These are phyloP conservation scores for Dunckerocampus dactyliophorus DNA, from an alignment of 2,113 vertebrate species.

Conservation along the genomic window DNA sequence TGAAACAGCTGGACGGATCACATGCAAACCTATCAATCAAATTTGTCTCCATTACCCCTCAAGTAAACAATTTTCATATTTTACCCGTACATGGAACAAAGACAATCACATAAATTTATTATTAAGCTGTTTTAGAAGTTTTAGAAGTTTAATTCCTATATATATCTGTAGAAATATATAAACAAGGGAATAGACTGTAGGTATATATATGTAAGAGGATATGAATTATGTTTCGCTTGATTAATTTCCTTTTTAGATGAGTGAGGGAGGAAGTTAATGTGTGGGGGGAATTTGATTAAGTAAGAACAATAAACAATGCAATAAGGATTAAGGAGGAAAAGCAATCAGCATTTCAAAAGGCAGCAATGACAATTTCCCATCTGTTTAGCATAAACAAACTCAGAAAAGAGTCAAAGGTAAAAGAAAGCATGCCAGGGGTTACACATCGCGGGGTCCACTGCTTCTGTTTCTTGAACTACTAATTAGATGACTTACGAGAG, in stretches of 20 bases:
- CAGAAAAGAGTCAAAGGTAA: conserved; percentile 3
- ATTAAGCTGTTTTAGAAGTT: no score
- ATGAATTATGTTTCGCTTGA: conserved; percentile 19
- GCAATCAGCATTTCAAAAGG: conserved; percentile 8
- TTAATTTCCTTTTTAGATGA: conserved; percentile 33
- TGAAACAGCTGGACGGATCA: not conserved
- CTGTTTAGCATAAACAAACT: not conserved
- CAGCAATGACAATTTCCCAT: conserved; percentile 4
- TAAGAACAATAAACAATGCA: conserved; percentile 13
- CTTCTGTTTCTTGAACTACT: no score
- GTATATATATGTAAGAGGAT: not conserved
- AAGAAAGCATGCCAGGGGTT: no score
- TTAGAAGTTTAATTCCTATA: no score
- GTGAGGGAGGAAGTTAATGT: conserved; percentile 6
- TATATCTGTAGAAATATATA: no score
- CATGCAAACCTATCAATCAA: no score
- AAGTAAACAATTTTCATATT: not conserved
- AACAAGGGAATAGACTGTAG: no score
- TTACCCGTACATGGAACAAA: conserved; percentile 31
- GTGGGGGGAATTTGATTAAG: conserved; percentile 6
- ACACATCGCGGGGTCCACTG: no score
- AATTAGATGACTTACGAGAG: no score
- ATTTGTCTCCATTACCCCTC: no score
- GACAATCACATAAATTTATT: conserved; percentile 52
- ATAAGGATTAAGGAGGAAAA: conserved; percentile 12